These are phyloP conservation scores for Colius striatus DNA, from an alignment of 2,113 vertebrate species.

Conservation along the genomic window DNA sequence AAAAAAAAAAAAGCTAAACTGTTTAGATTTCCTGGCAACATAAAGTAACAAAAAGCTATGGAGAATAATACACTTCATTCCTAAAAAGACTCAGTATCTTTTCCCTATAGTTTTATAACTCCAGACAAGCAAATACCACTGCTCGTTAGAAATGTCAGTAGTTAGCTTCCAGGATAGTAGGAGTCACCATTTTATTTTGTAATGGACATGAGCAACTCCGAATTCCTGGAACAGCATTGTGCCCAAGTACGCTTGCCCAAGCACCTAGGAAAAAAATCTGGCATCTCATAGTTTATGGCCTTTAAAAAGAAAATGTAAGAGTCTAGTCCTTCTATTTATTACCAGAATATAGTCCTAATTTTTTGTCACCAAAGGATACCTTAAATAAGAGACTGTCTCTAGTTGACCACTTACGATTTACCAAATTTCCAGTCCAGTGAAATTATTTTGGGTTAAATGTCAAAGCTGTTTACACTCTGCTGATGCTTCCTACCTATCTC, in stretches of 20 bases:
- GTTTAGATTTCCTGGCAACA: not conserved
- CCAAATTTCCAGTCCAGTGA: not conserved
- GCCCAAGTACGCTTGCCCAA: accelerated
- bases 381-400: not conserved
- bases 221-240: not conserved
- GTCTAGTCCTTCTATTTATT: not conserved
- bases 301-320: not conserved
- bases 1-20: not conserved
- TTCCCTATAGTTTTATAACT: not conserved
- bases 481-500: not conserved
- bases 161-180: not conserved
- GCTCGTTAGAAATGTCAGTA: not conserved
- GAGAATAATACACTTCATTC: not conserved
- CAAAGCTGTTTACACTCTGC: not conserved
- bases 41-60: not conserved
- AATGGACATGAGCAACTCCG: not conserved
- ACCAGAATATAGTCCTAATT: not conserved
- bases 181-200: not conserved
- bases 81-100: not conserved
- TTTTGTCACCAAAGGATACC: not conserved
- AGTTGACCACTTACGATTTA: not conserved
- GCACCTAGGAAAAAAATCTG: not conserved
- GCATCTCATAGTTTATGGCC: not conserved
- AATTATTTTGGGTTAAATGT: not conserved
- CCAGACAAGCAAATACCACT: not conserved